Percentiles rank a stretch among this genome's conserved stretches.
Evolutionary conservation across 1,140 invertebrate species (phyloP).

Genomic region (Matsumurasca onukii): DNA sequence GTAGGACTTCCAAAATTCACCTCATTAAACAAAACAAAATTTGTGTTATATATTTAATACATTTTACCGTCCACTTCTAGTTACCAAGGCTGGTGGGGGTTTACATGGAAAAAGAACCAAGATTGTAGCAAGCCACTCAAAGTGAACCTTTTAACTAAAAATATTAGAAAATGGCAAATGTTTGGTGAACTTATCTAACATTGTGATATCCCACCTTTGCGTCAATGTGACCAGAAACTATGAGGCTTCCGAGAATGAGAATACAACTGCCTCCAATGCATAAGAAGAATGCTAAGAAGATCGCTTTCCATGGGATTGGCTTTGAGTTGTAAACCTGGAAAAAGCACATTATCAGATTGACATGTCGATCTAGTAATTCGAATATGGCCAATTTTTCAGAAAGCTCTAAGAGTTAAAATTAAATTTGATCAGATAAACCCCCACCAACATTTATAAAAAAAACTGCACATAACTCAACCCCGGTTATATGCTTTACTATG

Average conservation of each 20-base stretch:
- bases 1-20: too few species aligned
- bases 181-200: background rate
- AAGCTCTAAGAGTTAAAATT: too few species aligned
- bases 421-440: too few species aligned
- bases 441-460: too few species aligned
- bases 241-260: slow-evolving; percentile 70
- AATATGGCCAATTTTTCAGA: too few species aligned
- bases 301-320: slow-evolving; percentile 79
- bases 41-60: background rate
- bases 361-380: too few species aligned
- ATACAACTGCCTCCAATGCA: slow-evolving; percentile 72
- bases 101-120: background rate
- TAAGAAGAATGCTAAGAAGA: slow-evolving; percentile 69
- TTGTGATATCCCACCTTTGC: slow-evolving; percentile 57
- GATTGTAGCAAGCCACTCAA: background rate
- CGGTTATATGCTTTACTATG: too few species aligned
- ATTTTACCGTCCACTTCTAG: too few species aligned
- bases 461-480: too few species aligned
- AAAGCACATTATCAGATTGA: too few species aligned
- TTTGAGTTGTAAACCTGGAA: background rate
- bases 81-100: background rate
- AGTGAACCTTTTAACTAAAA: background rate
- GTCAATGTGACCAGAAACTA: slow-evolving; percentile 76
- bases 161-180: background rate
- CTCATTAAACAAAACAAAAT: background rate